Evolutionary conservation across 2,113 vertebrate genomes (phyloP).

Genomic region (Caloenas nicobarica): DNA sequence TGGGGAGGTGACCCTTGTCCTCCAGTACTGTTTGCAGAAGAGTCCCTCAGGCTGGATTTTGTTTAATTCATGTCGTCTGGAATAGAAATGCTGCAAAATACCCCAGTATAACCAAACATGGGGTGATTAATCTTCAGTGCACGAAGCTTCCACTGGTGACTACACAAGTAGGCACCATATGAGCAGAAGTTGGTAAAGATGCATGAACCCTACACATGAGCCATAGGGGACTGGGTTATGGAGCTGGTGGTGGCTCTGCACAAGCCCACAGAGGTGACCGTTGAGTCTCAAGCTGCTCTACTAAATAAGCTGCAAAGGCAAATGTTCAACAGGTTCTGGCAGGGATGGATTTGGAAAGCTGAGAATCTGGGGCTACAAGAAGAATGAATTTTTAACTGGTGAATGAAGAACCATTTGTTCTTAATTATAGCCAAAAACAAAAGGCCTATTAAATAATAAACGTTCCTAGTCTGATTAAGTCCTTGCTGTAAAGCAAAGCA

Average conservation of each 20-base stretch:
- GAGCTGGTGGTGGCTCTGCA: neutral
- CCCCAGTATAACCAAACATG: neutral
- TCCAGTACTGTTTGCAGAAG: neutral
- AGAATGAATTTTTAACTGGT: neutral
- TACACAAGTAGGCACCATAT: fast-evolving
- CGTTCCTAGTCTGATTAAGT: neutral
- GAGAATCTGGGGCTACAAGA: neutral
- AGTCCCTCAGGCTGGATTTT: neutral
- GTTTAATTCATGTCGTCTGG: neutral
- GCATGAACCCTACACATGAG: neutral
- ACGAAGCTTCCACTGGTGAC: neutral
- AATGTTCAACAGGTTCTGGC: neutral
- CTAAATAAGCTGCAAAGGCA: neutral
- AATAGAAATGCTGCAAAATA: neutral
- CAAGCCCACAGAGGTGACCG: neutral
- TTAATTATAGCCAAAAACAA: neutral
- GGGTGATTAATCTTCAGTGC: neutral
- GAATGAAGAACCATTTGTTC: neutral
- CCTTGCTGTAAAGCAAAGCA: neutral
- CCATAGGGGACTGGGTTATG: neutral
- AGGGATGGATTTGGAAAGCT: neutral
- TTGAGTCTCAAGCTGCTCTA: neutral
- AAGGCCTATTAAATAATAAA: neutral
- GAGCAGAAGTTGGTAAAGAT: neutral
- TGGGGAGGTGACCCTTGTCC: neutral